Conservation (phyloP, 1,140 invertebrate species). For the Caenorhabditis briggsae region DNA sequence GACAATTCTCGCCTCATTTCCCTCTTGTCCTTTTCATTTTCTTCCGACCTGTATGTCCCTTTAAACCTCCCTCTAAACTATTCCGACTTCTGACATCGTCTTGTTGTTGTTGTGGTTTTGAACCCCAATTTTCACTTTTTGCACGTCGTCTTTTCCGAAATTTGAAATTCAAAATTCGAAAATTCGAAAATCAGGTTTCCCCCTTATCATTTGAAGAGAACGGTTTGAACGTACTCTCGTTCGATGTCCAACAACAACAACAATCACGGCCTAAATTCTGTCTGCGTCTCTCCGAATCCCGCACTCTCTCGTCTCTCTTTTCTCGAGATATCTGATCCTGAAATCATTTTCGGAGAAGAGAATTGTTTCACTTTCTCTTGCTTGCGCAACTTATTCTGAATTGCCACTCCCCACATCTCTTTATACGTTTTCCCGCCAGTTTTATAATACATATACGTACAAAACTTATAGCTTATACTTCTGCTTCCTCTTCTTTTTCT, state of each 20-base stretch:
- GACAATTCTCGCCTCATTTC: slow-evolving; percentile 23
- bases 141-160: background rate
- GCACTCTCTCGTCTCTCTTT: background rate
- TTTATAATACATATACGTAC: background rate
- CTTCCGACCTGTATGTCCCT: background rate
- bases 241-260: background rate
- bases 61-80: no score
- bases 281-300: slow-evolving; percentile 18
- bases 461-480: background rate
- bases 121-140: background rate
- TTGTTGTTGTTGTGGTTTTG: slow-evolving; percentile 27
- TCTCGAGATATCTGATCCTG: slow-evolving; percentile 23
- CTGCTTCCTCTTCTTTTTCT: background rate
- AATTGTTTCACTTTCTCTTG: slow-evolving; percentile 53
- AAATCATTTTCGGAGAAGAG: slow-evolving; percentile 1
- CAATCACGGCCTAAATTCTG: background rate
- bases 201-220: background rate
- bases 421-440: slow-evolving; percentile 5
- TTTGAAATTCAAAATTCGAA: slow-evolving; percentile 3
- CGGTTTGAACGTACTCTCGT: background rate
- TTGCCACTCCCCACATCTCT: slow-evolving; percentile 29
- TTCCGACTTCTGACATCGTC: slow-evolving; percentile 19
- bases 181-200: slow-evolving; percentile 17
- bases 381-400: slow-evolving; percentile 37
- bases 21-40: slow-evolving; percentile 22